Base-by-base conservation (phyloP, 1,140 invertebrate species). In the Antheraea pernyi region DNA sequence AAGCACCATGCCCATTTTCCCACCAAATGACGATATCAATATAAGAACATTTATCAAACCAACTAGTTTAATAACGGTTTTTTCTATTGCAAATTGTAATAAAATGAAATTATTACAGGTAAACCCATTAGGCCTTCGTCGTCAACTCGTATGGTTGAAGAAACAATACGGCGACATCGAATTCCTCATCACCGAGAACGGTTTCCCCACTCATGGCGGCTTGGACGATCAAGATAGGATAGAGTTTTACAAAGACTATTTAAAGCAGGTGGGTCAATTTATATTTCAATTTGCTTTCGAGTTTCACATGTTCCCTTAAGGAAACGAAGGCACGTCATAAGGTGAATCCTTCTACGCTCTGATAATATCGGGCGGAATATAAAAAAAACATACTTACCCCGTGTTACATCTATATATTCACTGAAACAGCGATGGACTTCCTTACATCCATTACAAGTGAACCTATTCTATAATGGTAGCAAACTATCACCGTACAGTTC, bases 111-210 rank as follows among this genome's bases (percentile, higher is more conserved):
- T 39, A 16, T 69, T 73, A 2, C 73, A 91, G 85, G 67, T 85
- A n/a, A 75, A 93, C 1, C 94, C 94, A 1, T 86, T 88, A 82
- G 94, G 94, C 0, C 74, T 95, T 6, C 86, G 94, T 8, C 88
- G 87, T 18, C 74, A 94, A 19, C 75, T 95, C 19, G 88, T 88
- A 22, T 95, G 93, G 92, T 81, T 95, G 22, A 30, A 30, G 22
- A 30, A 30, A 30, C 22, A 30, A 4, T 30, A 30, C 22, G 22
- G 22, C 22, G 58, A 94, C 68, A 83, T 93, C 1, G 82, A 91
- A 64, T 85, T 95, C 46, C 85, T 93, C 59, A 92, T 95, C 13
- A 94, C 94, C 11, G 95, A 95, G 85, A 95, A 95, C 77, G 95
- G 95, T 0, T 86, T 92, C 68, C 86, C 93, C 0, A 93, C 61